Evolutionary conservation across 64 coral and sea anemone species (phyloP), one percentile per base, ranked within the genome.

Genomic region (Astreopora myriophthalma): DNA sequence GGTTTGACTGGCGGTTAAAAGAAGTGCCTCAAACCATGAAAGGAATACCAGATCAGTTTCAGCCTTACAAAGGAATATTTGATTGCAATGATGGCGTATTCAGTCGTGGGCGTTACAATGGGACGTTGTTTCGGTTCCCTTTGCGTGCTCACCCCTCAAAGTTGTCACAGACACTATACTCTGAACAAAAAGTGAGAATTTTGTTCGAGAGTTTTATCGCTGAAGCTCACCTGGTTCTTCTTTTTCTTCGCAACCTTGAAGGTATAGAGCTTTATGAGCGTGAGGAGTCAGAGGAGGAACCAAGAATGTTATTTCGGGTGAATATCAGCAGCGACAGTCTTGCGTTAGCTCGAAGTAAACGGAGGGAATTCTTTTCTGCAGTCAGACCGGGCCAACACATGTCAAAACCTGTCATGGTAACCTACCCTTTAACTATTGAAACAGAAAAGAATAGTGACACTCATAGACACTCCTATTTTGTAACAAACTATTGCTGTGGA

Each of bases 81-180:
- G 82, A 76, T 48, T 98, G 95, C 29, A 87, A 27, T n/a, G 69
- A 94, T 17, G 74, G 87, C 23, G 22, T 34, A 0, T 98, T 91
- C 29, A 34, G 11, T 28, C 65, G 32, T 48, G 92, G 74, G 35
- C 52, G 80, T 23, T 98, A 94, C 60, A 34, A 76, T 4, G 95
- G 92, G 58, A 98, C 95, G 13, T 69, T 98, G 3, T 98, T 98
- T 75, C 95, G 95, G 25, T 94, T 98, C 61, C 95, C 92, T 1
- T 88, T 98, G 36, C 86, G 95, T 82, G 19, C 57, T 24, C 2
- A 62, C 42, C 76, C 84, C 3, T 98, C 95, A 20, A 24, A 91
- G 30, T 51, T 98, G 23, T 98, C 95, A 5, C 51, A 94, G 4
- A 98, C 87, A 1, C 40, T 98, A 16, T 98, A 98, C 80, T 93